Evolutionary conservation across 2,797 vertebrate genomes (phyloP).

Genomic region (Notolabrus celidotus): DNA sequence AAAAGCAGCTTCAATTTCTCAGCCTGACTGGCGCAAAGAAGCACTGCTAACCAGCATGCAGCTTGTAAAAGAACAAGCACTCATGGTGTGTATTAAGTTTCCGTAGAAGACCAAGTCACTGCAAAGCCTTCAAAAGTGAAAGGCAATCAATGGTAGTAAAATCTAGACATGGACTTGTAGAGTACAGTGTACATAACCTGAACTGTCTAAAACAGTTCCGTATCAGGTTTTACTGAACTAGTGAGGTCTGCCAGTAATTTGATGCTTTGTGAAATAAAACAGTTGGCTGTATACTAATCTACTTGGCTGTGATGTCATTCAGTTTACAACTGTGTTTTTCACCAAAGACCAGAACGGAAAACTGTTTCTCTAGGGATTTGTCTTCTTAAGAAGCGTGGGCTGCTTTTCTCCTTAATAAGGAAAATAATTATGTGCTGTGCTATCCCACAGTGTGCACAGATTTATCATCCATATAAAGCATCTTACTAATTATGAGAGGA

Average conservation of each 20-base stretch:
- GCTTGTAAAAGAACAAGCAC: constrained; percentile 66
- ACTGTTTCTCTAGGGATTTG: constrained; percentile 1
- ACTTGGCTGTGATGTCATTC: background rate
- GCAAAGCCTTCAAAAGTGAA: constrained; percentile 49
- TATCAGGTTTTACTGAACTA: constrained; percentile 59
- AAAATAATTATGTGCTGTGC: too few species aligned
- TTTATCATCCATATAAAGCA: too few species aligned
- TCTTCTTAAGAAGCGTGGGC: background rate
- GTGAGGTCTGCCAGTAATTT: constrained; percentile 26
- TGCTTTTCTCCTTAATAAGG: too few species aligned
- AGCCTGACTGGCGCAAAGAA: constrained; percentile 12
- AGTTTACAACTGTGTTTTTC: constrained; percentile 25
- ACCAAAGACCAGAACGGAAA: constrained; percentile 8
- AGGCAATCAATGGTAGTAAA: constrained; percentile 47
- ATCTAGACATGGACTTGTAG: constrained; percentile 36
- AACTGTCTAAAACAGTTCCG: constrained; percentile 29
- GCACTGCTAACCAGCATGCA: constrained; percentile 26
- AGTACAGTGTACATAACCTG: constrained; percentile 5
- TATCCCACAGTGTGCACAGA: too few species aligned
- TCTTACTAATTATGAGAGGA: too few species aligned
- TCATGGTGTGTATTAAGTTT: constrained; percentile 44
- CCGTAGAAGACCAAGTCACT: constrained; percentile 16
- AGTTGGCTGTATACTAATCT: constrained; percentile 17
- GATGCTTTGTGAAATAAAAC: constrained; percentile 28
- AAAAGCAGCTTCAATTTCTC: constrained; percentile 59